Evolutionary conservation across 2,113 vertebrate species (phyloP).

Genomic region (Ctenodactylus gundi): DNA sequence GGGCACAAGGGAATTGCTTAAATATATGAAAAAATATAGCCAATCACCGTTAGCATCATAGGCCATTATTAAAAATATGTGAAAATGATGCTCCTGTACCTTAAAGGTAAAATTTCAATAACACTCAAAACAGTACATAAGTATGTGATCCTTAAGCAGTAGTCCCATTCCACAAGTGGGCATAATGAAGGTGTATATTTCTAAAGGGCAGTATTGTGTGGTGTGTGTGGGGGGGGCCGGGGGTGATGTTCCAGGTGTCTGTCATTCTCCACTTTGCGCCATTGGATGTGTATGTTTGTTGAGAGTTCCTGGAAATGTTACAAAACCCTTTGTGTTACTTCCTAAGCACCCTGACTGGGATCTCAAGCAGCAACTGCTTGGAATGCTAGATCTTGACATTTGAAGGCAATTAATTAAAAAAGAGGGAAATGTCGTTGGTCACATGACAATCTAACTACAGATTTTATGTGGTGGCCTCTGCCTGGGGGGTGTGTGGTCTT

Average conservation of each 20-base stretch:
- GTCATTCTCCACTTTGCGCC: too few species aligned
- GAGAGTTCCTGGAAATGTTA: too few species aligned
- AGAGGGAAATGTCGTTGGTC: neutral
- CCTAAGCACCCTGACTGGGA: neutral
- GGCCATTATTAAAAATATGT: too few species aligned
- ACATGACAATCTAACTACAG: too few species aligned
- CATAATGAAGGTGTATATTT: neutral
- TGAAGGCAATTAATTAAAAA: neutral
- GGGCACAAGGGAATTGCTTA: too few species aligned
- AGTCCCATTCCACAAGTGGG: neutral
- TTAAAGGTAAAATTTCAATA: too few species aligned
- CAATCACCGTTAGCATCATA: too few species aligned
- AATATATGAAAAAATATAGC: too few species aligned
- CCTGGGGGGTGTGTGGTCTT: neutral
- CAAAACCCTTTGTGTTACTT: neutral
- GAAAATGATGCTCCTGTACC: too few species aligned
- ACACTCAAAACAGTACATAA: neutral
- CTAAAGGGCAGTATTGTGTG: too few species aligned
- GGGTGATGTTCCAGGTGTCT: too few species aligned
- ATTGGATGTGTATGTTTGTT: neutral
- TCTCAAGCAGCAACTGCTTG: neutral
- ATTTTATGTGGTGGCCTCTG: neutral
- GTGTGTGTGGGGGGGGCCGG: neutral
- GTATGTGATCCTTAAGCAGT: neutral
- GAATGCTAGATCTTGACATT: neutral